phyloP scores from a whole-genome alignment of 2,797 vertebrate genomes.

The Gephyroberyx darwinii region DNA sequence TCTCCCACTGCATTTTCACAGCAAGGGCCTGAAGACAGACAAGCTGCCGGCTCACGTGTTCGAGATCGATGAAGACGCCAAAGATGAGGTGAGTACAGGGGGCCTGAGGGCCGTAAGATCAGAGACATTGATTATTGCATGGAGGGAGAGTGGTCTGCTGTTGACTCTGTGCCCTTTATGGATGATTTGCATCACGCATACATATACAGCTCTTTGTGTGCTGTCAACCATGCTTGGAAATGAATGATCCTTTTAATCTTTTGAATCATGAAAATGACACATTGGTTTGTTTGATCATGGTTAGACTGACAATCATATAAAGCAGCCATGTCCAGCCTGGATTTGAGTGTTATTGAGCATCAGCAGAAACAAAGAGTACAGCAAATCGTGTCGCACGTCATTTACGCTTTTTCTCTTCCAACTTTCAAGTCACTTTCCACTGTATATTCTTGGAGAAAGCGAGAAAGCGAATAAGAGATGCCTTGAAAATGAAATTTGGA shows the following conservation, averaged over 20 bases:
- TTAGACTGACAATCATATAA: background rate
- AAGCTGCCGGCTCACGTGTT: constrained; percentile 93
- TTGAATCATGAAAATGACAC: constrained; percentile 6
- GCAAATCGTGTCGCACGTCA: background rate
- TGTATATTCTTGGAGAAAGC: background rate
- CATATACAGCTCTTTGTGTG: constrained; percentile 5
- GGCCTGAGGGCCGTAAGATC: background rate
- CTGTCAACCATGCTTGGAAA: constrained; percentile 2
- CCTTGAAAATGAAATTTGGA: too few species aligned
- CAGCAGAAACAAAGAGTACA: background rate
- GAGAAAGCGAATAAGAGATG: background rate
- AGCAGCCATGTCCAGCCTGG: background rate
- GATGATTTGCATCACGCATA: background rate
- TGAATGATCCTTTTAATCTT: constrained; percentile 10
- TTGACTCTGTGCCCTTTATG: background rate
- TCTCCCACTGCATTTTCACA: constrained; percentile 70
- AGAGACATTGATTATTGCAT: constrained; percentile 27
- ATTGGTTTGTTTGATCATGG: background rate
- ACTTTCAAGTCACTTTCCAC: background rate
- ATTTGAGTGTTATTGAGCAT: background rate
- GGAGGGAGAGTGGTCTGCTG: constrained; percentile 17
- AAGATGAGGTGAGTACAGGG: constrained; percentile 84
- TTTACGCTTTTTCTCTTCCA: background rate
- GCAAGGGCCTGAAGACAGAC: constrained; percentile 94
- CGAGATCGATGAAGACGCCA: constrained; percentile 96